Percentiles rank a stretch among this genome's conserved stretches.
Evolutionary conservation across 2,113 vertebrate genomes (phyloP).

Genomic region (Choloepus hoffmanni): DNA sequence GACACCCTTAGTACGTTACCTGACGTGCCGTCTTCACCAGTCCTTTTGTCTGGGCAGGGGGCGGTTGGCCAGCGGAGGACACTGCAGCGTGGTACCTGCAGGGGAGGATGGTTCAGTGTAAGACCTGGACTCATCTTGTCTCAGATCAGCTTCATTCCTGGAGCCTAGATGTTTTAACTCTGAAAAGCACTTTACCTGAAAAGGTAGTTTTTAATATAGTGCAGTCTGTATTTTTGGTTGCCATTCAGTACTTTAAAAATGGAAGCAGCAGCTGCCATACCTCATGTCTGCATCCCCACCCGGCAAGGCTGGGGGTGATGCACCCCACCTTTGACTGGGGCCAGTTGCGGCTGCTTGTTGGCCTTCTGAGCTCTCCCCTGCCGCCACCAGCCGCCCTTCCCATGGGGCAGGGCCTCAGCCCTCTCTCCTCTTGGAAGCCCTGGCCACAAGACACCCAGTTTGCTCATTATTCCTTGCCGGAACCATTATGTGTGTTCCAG

Average conservation of each 20-base stretch:
- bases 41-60: not conserved
- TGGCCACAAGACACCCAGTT: not conserved
- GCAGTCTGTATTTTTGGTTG: not conserved
- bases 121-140: not conserved
- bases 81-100: not conserved
- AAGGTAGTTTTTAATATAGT: slow-evolving; percentile 1
- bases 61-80: not conserved
- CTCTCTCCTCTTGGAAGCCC: not conserved
- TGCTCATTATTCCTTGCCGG: not conserved
- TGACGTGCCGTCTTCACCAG: not conserved
- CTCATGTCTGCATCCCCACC: not conserved
- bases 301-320: not conserved
- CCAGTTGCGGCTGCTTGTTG: not conserved
- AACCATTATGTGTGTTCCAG: not conserved
- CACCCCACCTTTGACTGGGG: too few relatives aligned
- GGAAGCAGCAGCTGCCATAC: not conserved
- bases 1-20: not conserved
- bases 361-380: not conserved
- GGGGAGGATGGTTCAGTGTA: not conserved
- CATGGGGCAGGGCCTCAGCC: not conserved
- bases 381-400: not conserved
- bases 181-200: not conserved
- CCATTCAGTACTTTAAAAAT: not conserved
- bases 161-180: not conserved
- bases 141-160: slow-evolving; percentile 22